Evolutionary conservation across 92 coral and sea anemone genomes (phyloP), one percentile per base, ranked within the genome.

Genomic region (Parazoanthus swiftii): DNA sequence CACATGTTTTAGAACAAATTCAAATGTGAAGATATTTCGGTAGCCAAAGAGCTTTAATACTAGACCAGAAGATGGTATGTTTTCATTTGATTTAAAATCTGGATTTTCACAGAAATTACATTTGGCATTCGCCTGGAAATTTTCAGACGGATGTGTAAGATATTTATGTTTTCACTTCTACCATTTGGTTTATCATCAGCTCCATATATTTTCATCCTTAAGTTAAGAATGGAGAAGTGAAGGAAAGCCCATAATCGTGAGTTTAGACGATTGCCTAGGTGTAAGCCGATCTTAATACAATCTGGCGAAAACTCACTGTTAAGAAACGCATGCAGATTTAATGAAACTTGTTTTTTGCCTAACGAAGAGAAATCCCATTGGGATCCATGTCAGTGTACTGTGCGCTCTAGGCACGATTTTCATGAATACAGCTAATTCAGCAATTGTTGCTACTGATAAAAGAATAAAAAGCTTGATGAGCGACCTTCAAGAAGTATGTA

Each of bases 361-460:
- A 92, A 92, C 50, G 91, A 92, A 58, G 82, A 25, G 7, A 92
- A 90, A 78, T 88, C 84, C 88, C 82, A 86, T 77, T 92, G 94
- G 92, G 91, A 88, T 10, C 94, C 92, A 10, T 70, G 70, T 20
- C 88, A 90, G 70, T 35, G 77, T 58, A 90, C 88, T 51, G 77
- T 33, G 9, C 90, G 92, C 70, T n/a, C 81, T 89, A 29, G 92
- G 92, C 16, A 86, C 89, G 42, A 54, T 74, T 81, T 74, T 0
- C 33, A 29, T 90, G 44, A 92, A 92, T 80, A 90, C 94, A 56
- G 63, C 81, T 8, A 77, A 83, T 25, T 86, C 76, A 76, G 51
- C 76, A 18, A 86, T 86, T 77, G 56, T 82, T 8, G 90, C 90
- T 11, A 92, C 94, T 26, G 79, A 76, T 9, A 84, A 82, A 65